Conservation (phyloP, 2,888 invertebrate species). For the Campoletis raptor region DNA sequence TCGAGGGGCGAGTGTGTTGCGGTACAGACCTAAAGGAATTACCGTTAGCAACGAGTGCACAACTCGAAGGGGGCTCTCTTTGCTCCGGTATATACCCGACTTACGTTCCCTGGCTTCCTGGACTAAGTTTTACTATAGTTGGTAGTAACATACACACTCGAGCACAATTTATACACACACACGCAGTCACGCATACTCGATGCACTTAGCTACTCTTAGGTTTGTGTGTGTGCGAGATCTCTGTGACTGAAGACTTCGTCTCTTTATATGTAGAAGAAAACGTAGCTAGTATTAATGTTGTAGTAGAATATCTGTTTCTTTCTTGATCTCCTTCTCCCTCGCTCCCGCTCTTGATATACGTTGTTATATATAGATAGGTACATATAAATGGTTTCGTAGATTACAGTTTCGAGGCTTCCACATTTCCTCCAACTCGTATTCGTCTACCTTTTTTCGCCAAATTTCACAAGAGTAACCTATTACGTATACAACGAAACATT, state of each 20-base stretch:
- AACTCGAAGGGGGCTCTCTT: slow-evolving; percentile 78
- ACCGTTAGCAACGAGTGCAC: slow-evolving; percentile 83
- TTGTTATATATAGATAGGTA: background rate
- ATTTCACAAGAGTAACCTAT: background rate
- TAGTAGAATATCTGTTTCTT: slow-evolving; percentile 18
- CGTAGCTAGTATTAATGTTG: slow-evolving; percentile 37
- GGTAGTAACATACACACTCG: slow-evolving; percentile 29
- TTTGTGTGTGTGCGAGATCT: slow-evolving; percentile 1
- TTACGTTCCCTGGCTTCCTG: slow-evolving; percentile 69
- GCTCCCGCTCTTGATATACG: background rate
- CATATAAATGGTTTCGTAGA: slow-evolving; percentile 3
- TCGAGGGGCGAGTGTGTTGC: slow-evolving; percentile 75
- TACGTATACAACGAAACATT: background rate
- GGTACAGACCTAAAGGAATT: slow-evolving; percentile 83
- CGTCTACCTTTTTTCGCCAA: background rate
- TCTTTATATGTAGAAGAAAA: slow-evolving; percentile 32
- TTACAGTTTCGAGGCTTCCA: slow-evolving; percentile 18
- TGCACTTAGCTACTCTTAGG: background rate
- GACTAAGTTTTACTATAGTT: slow-evolving; percentile 61
- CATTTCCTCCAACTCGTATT: background rate
- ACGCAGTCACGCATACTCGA: slow-evolving; percentile 2
- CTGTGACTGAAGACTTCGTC: slow-evolving; percentile 48
- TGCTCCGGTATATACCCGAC: slow-evolving; percentile 67
- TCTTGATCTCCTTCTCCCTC: background rate
- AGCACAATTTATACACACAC: slow-evolving; percentile 17